phyloP scores from a whole-genome alignment of 2,113 vertebrate species.

The Plecotus auritus region DNA sequence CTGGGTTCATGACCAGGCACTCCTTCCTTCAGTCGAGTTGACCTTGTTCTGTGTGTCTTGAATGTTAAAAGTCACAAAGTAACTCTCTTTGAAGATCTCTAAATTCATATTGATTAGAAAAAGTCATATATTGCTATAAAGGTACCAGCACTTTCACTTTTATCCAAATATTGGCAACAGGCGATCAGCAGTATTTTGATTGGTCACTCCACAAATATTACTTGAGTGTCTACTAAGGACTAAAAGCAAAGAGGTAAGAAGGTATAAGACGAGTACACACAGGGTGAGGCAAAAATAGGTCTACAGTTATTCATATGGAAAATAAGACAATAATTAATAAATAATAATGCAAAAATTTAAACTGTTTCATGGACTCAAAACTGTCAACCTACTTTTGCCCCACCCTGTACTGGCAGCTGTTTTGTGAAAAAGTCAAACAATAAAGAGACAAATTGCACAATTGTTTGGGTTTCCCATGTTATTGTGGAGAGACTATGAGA shows the following conservation, averaged over 20 bases:
- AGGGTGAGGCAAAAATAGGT: not conserved
- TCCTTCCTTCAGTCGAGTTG: not conserved
- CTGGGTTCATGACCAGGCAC: not conserved
- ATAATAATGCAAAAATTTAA: not conserved
- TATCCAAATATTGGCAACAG: not conserved
- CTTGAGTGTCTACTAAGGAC: not conserved
- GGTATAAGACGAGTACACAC: fast-evolving
- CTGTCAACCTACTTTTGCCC: not conserved
- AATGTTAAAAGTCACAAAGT: not conserved
- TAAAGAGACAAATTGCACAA: not conserved
- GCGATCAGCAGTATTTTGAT: not conserved
- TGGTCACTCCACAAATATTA: not conserved
- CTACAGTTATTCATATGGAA: not conserved
- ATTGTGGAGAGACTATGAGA: not conserved
- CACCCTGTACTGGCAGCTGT: not conserved
- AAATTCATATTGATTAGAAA: not conserved
- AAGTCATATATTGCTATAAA: not conserved
- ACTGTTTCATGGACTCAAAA: not conserved
- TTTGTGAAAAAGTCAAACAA: not conserved
- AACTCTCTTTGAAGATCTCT: not conserved
- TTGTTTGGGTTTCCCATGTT: not conserved
- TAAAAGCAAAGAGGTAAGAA: not conserved
- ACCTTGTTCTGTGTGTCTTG: not conserved
- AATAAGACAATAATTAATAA: not conserved
- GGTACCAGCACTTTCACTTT: not conserved